A percentile compares a stretch with the other conserved stretches of the same genome.
phyloP scores from a whole-genome alignment of 2,888 invertebrate genomes.

The Ophraella communa region DNA sequence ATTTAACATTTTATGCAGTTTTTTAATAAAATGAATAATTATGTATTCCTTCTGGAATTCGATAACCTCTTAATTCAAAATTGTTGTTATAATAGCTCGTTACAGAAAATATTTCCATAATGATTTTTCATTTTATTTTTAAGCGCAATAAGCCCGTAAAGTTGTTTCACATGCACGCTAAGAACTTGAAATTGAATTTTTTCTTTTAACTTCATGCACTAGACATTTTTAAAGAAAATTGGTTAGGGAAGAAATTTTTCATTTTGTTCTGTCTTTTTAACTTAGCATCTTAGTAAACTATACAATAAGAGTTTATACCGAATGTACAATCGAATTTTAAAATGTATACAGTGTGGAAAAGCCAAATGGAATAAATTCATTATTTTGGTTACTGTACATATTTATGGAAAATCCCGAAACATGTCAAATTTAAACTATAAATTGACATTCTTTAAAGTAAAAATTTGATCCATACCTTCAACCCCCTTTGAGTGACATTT shows the following conservation, averaged over 20 bases:
- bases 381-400: no score
- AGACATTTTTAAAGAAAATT: constrained; percentile 28
- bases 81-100: constrained; percentile 30
- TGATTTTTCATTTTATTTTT: constrained; percentile 27
- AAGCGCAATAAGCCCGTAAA: constrained; percentile 28
- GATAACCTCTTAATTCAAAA: constrained; percentile 28
- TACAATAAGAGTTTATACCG: background rate
- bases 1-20: background rate
- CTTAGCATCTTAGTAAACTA: background rate
- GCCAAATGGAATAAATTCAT: no score
- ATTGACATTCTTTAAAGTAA: no score
- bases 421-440: no score
- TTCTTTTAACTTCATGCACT: constrained; percentile 23
- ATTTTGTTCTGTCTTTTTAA: background rate
- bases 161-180: constrained; percentile 34
- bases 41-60: background rate
- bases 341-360: no score
- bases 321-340: no score
- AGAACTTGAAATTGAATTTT: constrained; percentile 39
- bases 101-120: constrained; percentile 31
- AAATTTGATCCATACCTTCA: no score
- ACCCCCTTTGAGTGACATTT: no score
- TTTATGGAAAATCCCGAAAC: no score
- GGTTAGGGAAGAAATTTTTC: constrained; percentile 17
- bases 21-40: background rate